These are phyloP conservation scores for Deilephila porcellus DNA, from an alignment of 2,888 invertebrate species.

Conservation along the genomic window DNA sequence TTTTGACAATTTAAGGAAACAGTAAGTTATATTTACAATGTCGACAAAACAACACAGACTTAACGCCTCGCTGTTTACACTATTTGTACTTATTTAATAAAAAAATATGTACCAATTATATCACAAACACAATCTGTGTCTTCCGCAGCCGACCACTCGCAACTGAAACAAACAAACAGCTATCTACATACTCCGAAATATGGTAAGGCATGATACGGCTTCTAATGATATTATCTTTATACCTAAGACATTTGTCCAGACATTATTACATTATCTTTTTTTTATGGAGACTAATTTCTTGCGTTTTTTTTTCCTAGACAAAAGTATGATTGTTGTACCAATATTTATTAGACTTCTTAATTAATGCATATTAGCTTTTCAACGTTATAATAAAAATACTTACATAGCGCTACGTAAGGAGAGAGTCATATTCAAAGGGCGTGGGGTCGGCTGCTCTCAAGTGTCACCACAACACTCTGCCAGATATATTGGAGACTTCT, in stretches of 20 bases:
- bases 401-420: conserved; percentile 82
- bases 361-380: not conserved
- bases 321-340: not conserved
- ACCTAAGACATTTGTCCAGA: too few relatives aligned
- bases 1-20: conserved; percentile 59
- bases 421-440: conserved; percentile 85
- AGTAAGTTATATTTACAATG: conserved; percentile 67
- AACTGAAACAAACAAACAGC: conserved; percentile 68
- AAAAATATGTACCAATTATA: conserved; percentile 82
- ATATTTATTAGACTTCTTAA: not conserved
- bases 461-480: conserved; percentile 90
- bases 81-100: conserved; percentile 82
- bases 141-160: conserved; percentile 76
- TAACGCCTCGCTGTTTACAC: conserved; percentile 60
- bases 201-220: not conserved
- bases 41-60: conserved; percentile 60
- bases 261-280: too few relatives aligned
- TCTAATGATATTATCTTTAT: not conserved
- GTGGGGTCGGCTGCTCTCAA: conserved; percentile 83
- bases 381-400: conserved; percentile 54
- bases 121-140: conserved; percentile 72
- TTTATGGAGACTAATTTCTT: too few relatives aligned
- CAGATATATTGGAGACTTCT: conserved; percentile 87
- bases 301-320: not conserved
- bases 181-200: conserved; percentile 13